Evolutionary conservation across 2,888 invertebrate species (phyloP).

Genomic region (Andrena hattorfiana): DNA sequence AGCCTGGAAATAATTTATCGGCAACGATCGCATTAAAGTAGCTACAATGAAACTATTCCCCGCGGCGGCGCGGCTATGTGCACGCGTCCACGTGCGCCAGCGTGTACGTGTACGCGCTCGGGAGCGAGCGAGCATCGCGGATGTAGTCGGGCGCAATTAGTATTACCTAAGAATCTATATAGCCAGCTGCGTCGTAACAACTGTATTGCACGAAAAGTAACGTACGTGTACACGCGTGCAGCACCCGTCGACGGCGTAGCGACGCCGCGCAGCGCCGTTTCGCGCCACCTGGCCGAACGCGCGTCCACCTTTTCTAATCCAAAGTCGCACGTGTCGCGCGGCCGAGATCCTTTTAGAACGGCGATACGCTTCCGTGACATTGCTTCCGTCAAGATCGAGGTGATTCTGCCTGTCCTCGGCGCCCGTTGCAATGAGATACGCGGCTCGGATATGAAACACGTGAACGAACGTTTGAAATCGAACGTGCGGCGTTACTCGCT

Average conservation of each 20-base stretch:
- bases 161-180: slow-evolving; percentile 79
- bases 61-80: slow-evolving; percentile 29
- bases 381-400: background rate
- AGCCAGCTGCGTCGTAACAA: slow-evolving; percentile 52
- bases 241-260: slow-evolving; percentile 28
- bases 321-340: slow-evolving; percentile 56
- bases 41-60: slow-evolving; percentile 69
- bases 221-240: slow-evolving; percentile 24
- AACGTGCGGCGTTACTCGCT: too few relatives aligned
- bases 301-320: slow-evolving; percentile 71
- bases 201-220: slow-evolving; percentile 44
- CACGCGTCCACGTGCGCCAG: slow-evolving; percentile 26
- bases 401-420: background rate
- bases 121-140: slow-evolving; percentile 20
- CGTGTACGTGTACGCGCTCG: slow-evolving; percentile 35
- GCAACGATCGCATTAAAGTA: slow-evolving; percentile 65
- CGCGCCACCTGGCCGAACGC: slow-evolving; percentile 76
- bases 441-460: background rate
- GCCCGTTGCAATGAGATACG: background rate
- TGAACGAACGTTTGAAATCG: too few relatives aligned
- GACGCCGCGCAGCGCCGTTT: slow-evolving; percentile 67
- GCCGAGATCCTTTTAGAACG: slow-evolving; percentile 30
- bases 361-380: background rate
- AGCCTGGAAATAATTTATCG: slow-evolving; percentile 54
- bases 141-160: slow-evolving; percentile 71